phyloP scores from a whole-genome alignment of 2,888 invertebrate genomes.

The Tanypteryx hageni region DNA sequence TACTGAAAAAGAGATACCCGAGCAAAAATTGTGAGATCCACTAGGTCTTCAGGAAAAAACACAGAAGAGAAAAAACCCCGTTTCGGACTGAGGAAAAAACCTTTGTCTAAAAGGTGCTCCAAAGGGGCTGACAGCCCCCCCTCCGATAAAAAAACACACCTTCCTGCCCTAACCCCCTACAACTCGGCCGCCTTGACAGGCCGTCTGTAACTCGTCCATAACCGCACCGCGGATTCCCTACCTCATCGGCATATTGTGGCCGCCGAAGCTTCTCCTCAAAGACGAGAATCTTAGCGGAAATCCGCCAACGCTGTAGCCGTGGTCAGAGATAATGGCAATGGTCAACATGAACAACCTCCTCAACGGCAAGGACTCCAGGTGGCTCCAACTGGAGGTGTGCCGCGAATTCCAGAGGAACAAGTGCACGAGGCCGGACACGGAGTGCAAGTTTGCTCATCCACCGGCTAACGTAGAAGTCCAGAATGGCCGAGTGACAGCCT shows the following conservation, averaged over 20 bases:
- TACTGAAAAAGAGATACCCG: not conserved
- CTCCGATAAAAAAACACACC: constrained; percentile 10
- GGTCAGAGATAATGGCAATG: constrained; percentile 83
- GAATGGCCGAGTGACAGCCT: constrained; percentile 99
- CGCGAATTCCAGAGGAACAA: constrained; percentile 99
- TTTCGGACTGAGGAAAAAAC: constrained; percentile 30
- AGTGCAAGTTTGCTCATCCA: constrained; percentile 99
- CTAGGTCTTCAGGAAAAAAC: not conserved
- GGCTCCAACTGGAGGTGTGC: constrained; percentile 99
- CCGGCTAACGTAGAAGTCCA: constrained; percentile 99
- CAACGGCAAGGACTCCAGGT: constrained; percentile 99
- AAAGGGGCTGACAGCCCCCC: not conserved
- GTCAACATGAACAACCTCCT: constrained; percentile 97
- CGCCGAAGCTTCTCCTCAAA: constrained; percentile 27
- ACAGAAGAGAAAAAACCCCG: not conserved
- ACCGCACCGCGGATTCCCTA: constrained; percentile 43
- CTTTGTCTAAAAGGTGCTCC: constrained; percentile 33
- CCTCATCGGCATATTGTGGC: constrained; percentile 52
- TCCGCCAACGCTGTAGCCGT: constrained; percentile 49
- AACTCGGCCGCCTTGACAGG: constrained; percentile 34
- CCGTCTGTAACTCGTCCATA: constrained; percentile 55
- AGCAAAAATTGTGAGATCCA: constrained; percentile 26
- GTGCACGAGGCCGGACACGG: constrained; percentile 98
- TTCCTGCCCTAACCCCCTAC: not conserved
- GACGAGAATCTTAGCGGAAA: constrained; percentile 52